Base-by-base conservation (phyloP, 2,113 vertebrate genomes). In the Lophotis ruficrista region DNA sequence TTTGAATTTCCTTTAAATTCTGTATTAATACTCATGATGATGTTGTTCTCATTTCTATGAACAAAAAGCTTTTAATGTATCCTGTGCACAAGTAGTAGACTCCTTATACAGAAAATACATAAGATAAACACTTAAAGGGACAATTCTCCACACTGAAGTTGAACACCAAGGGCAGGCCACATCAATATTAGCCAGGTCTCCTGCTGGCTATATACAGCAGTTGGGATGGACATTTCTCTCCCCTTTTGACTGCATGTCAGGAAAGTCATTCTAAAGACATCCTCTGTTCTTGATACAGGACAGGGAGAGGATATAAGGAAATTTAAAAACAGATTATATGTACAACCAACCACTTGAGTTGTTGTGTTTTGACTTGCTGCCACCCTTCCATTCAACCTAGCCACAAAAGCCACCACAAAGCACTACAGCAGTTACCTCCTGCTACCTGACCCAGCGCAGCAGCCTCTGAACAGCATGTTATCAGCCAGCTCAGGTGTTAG, bases 361-460 rank as follows among this genome's bases (percentile, higher is more conserved):
- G 23, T 1, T 64, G 17, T 30, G 5, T 30, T 82, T 35, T 56
- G 65, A 41, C 20, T 65, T 38, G 37, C 15, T 78, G 24, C 22
- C 16, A 8, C 23, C 7, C 14, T 79, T 83, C 14, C 14, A 53
- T 58, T 58, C 57, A 61, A 35, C 22, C 33, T 25, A 48, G 72
- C 22, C 48, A 53, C 68, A 81, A 41, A 50, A 88, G 7, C 53
- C 51, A 45, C 57, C 2, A 1, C 10, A 38, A 14, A 68, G 24
- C 6, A 0, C 22, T 51, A 28, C 0, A 0, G 14, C 43, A 28
- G 43, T 38, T 6, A 25, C 10, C 13, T 37, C 6, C 60, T 71
- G 65, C 60, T 56, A 12, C 82, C 62, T 25, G 45, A 35, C 33
- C 53, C 35, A 19, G 23, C 47, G 7, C 35, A 62, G 50, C 62